These are phyloP conservation scores for Drosophila simulans DNA, from an alignment of 1,140 invertebrate genomes.

Conservation along the genomic window DNA sequence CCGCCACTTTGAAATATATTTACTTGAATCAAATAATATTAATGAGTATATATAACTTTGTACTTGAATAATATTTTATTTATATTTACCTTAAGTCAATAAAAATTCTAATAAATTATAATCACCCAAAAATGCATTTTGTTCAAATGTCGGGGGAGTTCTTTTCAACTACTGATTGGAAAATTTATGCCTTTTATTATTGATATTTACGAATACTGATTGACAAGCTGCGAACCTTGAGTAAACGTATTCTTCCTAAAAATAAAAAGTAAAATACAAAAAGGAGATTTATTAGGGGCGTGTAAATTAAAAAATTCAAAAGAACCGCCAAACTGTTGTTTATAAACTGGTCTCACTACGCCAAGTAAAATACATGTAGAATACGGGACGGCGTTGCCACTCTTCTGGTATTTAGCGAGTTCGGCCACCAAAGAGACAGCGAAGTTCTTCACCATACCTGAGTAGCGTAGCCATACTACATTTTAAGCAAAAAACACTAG, in stretches of 20 bases:
- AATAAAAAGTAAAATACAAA: no score
- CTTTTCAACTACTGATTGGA: background rate
- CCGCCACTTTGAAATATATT: constrained; percentile 78
- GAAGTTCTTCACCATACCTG: background rate
- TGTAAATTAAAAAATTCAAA: background rate
- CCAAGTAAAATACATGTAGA: background rate
- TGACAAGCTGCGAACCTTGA: no score
- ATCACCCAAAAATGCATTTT: constrained; percentile 67
- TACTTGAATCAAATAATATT: constrained; percentile 83
- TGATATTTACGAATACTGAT: no score
- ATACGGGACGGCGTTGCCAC: background rate
- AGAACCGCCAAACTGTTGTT: background rate
- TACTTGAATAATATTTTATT: constrained; percentile 84
- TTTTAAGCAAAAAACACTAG: background rate
- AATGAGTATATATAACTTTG: constrained; percentile 84
- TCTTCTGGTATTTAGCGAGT: background rate
- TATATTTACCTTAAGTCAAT: constrained; percentile 83
- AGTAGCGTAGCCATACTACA: background rate
- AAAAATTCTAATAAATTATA: constrained; percentile 84
- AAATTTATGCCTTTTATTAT: no score
- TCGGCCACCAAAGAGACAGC: background rate
- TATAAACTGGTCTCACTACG: background rate
- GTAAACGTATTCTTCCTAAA: no score
- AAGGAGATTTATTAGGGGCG: no score
- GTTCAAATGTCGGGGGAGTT: background rate